A percentile compares a stretch with the other conserved stretches of the same genome.
Conservation (phyloP, 2,797 vertebrate species). For the Macrochelys suwanniensis region DNA sequence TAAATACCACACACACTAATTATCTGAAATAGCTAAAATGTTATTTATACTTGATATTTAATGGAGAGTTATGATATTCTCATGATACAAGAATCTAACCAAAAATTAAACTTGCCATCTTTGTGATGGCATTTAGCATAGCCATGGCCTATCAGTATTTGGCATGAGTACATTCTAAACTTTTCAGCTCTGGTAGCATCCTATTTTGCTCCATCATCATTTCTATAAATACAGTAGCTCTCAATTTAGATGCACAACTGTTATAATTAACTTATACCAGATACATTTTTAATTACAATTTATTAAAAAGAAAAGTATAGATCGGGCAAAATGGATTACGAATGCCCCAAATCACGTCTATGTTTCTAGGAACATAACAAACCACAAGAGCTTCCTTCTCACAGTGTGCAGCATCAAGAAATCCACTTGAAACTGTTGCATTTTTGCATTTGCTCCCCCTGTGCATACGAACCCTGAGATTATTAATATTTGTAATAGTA, state of each 20-base stretch:
- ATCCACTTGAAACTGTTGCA: not conserved
- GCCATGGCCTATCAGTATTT: not conserved
- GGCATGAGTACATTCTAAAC: not conserved
- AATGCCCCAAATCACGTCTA: not conserved
- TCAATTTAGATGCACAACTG: not conserved
- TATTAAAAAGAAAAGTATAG: conserved; percentile 33
- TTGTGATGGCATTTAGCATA: not conserved
- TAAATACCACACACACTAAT: not conserved
- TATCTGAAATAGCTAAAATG: not conserved
- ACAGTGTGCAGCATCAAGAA: not conserved
- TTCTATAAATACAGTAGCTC: conserved; percentile 4
- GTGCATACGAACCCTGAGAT: not conserved
- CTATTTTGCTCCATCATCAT: not conserved
- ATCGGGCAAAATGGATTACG: not conserved
- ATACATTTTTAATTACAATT: conserved; percentile 22
- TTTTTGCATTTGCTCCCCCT: not conserved
- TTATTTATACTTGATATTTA: not conserved
- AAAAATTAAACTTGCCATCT: not conserved
- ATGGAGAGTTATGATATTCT: not conserved
- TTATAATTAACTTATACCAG: not conserved
- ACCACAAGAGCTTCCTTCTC: not conserved
- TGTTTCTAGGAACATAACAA: not conserved
- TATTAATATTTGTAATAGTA: not conserved
- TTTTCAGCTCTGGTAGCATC: not conserved
- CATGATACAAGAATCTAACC: not conserved